Base-by-base conservation (phyloP, 2,888 invertebrate genomes). In the Eupeodes luniger region DNA sequence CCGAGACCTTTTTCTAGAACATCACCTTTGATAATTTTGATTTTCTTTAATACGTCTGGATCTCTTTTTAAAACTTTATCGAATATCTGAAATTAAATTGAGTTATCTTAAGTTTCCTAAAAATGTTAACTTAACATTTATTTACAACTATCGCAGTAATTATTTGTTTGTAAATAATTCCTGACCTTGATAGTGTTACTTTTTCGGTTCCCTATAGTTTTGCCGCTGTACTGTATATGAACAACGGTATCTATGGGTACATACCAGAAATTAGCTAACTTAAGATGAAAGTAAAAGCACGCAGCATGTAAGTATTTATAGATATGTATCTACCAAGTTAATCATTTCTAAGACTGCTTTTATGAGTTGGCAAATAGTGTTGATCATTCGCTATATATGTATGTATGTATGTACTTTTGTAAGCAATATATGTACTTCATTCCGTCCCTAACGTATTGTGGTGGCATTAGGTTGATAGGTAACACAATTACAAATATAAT, bases 21-120 rank as follows among this genome's bases (percentile, higher is more conserved):
- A 91, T 96, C 96, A 5, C 97, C 96, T 70, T 95, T 93, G 34
- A 97, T 94, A 0, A 96, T 94, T 64, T 94, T 93, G 55, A 97
- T 92, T 94, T 97, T 97, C 89, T 95, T 94, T 90, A 96, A 94
- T 12, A 94, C 92, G 72, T 91, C 91, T 0, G 96, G 95, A 90
- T 95, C 93, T 80, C 93, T 94, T 80, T 94, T 94, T 84, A 95
- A 93, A 0, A 96, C 89, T 0, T 93, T 91, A 86, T 94, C 94
- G 89, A 95, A 96, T 9, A 95, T 93, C 95, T 95, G 88, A 78
- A 91, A 90, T 57, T 67, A 89, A 78, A 74, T 27, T 19, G 61
- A 72, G 34, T 59, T 75, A 27, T 27, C 27, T 27, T 27, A 27
- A 27, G 27, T 27, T 27, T 27, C 27, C 27, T 3, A 27, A 27